Evolutionary conservation across 2,113 vertebrate species (phyloP).

Genomic region (Microtus pennsylvanicus): DNA sequence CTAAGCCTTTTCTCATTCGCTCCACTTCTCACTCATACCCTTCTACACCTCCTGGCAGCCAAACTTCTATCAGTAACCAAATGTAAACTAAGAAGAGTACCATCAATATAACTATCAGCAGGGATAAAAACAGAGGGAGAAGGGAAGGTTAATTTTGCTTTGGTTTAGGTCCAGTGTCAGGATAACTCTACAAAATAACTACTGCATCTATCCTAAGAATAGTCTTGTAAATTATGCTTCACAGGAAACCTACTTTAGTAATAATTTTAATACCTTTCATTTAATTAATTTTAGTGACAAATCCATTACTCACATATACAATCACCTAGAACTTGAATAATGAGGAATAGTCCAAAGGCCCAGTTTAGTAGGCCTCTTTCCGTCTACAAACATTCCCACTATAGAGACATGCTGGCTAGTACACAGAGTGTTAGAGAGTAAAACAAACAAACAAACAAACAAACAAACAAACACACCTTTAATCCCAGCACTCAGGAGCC

Average conservation of each 20-base stretch:
- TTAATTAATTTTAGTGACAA: slow-evolving; percentile 45
- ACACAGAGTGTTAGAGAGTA: not conserved
- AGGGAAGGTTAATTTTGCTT: not conserved
- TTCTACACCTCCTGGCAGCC: not conserved
- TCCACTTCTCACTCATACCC: not conserved
- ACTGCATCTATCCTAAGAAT: not conserved
- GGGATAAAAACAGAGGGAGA: not conserved
- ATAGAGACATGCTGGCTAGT: not conserved
- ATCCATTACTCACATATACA: slow-evolving; percentile 18
- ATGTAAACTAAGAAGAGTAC: not conserved
- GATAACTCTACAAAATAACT: not conserved
- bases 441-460: not conserved
- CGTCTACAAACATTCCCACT: not conserved
- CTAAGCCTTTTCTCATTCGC: not conserved
- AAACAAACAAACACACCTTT: not conserved
- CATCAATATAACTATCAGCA: not conserved
- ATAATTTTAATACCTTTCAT: slow-evolving; percentile 25
- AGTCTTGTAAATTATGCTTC: slow-evolving; percentile 26
- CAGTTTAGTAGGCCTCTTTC: not conserved
- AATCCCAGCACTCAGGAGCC: not conserved
- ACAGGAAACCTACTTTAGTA: slow-evolving; percentile 24
- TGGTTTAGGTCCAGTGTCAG: slow-evolving; percentile 35
- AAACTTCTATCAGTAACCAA: slow-evolving; percentile 25
- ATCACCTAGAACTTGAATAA: not conserved
- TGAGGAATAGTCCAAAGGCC: not conserved